Evolutionary conservation across 2,113 vertebrate genomes (phyloP).

Genomic region (Puma concolor): DNA sequence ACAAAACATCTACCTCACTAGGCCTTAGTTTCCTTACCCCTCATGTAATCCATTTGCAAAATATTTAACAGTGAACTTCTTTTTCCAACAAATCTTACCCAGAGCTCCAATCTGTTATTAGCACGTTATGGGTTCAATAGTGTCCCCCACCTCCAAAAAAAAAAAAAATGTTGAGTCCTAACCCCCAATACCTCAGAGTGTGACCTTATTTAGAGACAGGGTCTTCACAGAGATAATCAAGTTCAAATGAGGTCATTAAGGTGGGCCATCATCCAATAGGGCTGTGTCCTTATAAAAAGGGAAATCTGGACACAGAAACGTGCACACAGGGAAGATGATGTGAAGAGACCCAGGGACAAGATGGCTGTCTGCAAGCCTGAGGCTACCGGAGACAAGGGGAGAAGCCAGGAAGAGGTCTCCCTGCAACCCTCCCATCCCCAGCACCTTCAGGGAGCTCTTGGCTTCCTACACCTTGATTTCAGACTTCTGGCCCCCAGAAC

Average conservation of each 20-base stretch:
- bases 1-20: neutral
- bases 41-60: neutral
- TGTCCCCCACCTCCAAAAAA: neutral
- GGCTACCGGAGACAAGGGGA: neutral
- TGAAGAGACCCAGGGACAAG: neutral
- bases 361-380: neutral
- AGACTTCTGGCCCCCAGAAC: neutral
- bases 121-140: no score
- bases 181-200: neutral
- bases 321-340: fast-evolving
- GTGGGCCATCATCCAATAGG: neutral
- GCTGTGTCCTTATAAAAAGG: neutral
- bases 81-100: neutral
- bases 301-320: neutral
- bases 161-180: neutral
- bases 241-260: neutral
- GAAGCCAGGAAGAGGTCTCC: neutral
- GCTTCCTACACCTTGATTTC: neutral
- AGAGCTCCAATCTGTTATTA: neutral
- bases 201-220: neutral
- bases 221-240: neutral
- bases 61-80: neutral
- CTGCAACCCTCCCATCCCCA: no score
- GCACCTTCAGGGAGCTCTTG: fast-evolving
- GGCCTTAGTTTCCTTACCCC: neutral